These are phyloP conservation scores for Leucoma salicis DNA, from an alignment of 2,888 invertebrate species.

Conservation along the genomic window DNA sequence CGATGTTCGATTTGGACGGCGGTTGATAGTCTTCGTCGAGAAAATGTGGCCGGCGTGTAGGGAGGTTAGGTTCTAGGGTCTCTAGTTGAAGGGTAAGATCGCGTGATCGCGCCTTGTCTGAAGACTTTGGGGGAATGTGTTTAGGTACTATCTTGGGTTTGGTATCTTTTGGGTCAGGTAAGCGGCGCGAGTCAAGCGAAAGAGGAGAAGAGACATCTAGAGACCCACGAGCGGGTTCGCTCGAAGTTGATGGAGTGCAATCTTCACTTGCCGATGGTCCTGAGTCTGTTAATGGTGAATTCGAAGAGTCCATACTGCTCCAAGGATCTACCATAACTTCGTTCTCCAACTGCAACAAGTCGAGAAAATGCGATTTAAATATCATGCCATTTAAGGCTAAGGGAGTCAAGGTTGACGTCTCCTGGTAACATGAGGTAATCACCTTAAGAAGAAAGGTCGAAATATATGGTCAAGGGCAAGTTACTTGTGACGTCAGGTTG, in stretches of 20 bases:
- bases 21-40: constrained; percentile 84
- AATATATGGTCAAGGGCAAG: constrained; percentile 61
- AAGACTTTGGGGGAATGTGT: constrained; percentile 45
- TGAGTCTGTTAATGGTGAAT: constrained; percentile 78
- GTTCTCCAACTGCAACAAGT: constrained; percentile 81
- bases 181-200: constrained; percentile 61
- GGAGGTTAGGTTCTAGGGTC: constrained; percentile 59
- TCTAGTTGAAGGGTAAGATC: constrained; percentile 69
- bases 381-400: constrained; percentile 37
- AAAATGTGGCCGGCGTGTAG: constrained; percentile 81
- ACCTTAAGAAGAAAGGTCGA: constrained; percentile 47
- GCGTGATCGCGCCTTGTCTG: constrained; percentile 70
- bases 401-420: constrained; percentile 48
- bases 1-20: constrained; percentile 77
- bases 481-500: constrained; percentile 35
- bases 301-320: constrained; percentile 81
- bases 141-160: constrained; percentile 47
- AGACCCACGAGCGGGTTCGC: constrained; percentile 57
- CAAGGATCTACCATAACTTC: constrained; percentile 81
- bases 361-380: constrained; percentile 32
- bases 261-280: constrained; percentile 78
- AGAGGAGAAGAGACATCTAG: constrained; percentile 52
- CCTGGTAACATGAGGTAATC: constrained; percentile 44
- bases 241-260: constrained; percentile 74
- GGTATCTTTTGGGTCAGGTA: constrained; percentile 59